Percentiles rank a stretch among this genome's conserved stretches.
These are phyloP conservation scores for Leptodactylus fallax DNA, from an alignment of 2,797 vertebrate species.

Conservation along the genomic window DNA sequence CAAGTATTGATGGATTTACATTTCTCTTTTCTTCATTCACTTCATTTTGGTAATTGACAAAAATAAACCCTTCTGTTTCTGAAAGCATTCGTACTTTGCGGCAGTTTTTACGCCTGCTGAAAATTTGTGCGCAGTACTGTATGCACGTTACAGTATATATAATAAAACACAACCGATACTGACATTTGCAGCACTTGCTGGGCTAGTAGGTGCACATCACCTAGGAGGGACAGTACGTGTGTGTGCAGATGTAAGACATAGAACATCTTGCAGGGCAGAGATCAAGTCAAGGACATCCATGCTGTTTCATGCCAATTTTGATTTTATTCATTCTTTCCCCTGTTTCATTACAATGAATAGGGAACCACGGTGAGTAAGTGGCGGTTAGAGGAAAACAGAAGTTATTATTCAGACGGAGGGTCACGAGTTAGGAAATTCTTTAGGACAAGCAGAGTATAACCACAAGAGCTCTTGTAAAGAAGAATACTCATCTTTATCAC, in stretches of 20 bases:
- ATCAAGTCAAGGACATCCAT: not conserved
- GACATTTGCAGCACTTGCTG: not conserved
- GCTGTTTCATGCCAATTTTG: not conserved
- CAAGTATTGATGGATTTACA: too few relatives aligned
- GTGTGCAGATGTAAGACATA: not conserved
- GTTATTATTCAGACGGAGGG: slow-evolving; percentile 46
- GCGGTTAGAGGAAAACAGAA: slow-evolving; percentile 55
- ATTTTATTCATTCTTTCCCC: not conserved
- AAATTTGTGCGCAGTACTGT: too few relatives aligned
- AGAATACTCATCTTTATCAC: slow-evolving; percentile 9
- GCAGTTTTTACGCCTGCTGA: too few relatives aligned
- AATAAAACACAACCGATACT: not conserved
- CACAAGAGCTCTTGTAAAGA: not conserved
- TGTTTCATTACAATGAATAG: slow-evolving; percentile 34
- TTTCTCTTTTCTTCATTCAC: too few relatives aligned
- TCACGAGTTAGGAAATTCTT: slow-evolving; percentile 52
- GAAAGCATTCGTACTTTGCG: too few relatives aligned
- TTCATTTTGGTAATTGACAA: too few relatives aligned
- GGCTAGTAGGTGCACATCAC: not conserved
- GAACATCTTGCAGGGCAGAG: not conserved
- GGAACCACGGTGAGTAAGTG: slow-evolving; percentile 53
- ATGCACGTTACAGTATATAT: too few relatives aligned
- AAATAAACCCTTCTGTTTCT: too few relatives aligned
- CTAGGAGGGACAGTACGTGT: not conserved
- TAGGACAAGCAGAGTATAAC: slow-evolving; percentile 32